A percentile compares a stretch with the other conserved stretches of the same genome.
These are phyloP conservation scores for Eurystomus gularis DNA, from an alignment of 2,113 vertebrate species.

Conservation along the genomic window DNA sequence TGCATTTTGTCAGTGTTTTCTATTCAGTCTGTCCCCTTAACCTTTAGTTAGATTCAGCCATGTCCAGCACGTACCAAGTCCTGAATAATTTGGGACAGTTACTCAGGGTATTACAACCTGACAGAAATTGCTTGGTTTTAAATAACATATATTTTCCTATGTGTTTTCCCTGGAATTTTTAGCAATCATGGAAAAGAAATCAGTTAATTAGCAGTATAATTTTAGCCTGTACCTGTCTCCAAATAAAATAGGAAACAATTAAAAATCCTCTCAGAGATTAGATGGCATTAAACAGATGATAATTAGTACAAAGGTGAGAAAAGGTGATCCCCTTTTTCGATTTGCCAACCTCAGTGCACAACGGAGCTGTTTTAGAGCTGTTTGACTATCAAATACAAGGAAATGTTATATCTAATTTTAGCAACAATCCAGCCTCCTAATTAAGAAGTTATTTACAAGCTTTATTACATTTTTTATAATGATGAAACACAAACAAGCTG, in stretches of 20 bases:
- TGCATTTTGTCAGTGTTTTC: not conserved
- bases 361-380: not conserved
- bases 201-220: too few species aligned
- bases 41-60: not conserved
- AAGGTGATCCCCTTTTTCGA: not conserved
- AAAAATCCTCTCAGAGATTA: not conserved
- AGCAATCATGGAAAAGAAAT: not conserved
- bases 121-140: not conserved
- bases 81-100: not conserved
- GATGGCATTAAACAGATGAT: not conserved
- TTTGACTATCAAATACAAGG: not conserved
- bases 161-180: not conserved
- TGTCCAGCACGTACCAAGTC: not conserved
- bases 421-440: not conserved
- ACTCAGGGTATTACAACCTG: not conserved
- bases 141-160: not conserved
- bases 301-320: constrained; percentile 5
- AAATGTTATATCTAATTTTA: not conserved
- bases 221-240: not conserved
- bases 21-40: not conserved
- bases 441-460: not conserved
- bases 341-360: not conserved
- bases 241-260: not conserved
- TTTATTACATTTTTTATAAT: not conserved
- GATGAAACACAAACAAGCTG: not conserved